These are phyloP conservation scores for Procambarus virginalis DNA, from an alignment of 1,140 invertebrate species.

Conservation along the genomic window DNA sequence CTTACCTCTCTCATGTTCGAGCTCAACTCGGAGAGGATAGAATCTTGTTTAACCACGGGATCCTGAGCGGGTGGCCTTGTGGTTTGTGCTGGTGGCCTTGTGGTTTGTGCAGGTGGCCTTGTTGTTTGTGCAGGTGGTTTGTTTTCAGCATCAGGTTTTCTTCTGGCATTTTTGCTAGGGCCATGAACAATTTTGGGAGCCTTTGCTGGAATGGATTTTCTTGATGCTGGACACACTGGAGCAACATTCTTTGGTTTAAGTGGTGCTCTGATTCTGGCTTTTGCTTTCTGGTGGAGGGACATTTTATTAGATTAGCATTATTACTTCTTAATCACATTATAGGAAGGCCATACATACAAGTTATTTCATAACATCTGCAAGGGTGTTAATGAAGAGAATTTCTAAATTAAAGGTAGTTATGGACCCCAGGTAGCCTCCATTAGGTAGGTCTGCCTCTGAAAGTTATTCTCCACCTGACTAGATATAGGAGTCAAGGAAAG, in stretches of 20 bases:
- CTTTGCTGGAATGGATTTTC: not conserved
- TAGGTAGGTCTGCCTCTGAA: no score
- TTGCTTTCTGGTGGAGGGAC: not conserved
- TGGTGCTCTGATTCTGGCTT: conserved; percentile 36
- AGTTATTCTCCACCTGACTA: no score
- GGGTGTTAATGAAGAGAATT: not conserved
- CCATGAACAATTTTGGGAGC: not conserved
- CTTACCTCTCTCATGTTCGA: not conserved
- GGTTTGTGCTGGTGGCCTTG: no score
- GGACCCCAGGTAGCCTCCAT: no score
- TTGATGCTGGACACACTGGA: not conserved
- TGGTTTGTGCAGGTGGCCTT: no score
- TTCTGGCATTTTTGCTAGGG: not conserved
- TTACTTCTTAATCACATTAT: not conserved
- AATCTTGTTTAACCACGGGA: no score
- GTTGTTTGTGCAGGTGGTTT: not conserved
- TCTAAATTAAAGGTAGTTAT: not conserved
- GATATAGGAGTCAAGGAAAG: no score
- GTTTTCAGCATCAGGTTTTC: conserved; percentile 17
- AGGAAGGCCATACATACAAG: not conserved
- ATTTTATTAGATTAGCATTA: not conserved
- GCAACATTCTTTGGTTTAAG: conserved; percentile 32
- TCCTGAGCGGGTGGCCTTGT: no score
- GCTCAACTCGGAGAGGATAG: no score
- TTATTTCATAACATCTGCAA: no score